Evolutionary conservation across 2,888 invertebrate genomes (phyloP).

Genomic region (Limnephilus marmoratus): DNA sequence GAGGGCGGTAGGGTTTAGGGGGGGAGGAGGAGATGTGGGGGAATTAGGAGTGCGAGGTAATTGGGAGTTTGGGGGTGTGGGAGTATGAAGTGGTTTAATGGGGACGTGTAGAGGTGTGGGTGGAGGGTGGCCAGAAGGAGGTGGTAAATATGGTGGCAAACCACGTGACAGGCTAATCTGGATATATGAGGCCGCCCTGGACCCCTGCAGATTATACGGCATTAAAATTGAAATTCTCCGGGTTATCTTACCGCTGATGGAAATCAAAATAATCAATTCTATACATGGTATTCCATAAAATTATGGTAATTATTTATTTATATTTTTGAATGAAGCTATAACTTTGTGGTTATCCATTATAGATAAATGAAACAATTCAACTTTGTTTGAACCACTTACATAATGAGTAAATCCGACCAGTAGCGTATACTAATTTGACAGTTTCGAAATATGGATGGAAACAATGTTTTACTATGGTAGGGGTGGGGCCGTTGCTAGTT

Average conservation of each 20-base stretch:
- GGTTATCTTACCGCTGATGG: constrained; percentile 8
- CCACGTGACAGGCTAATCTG: constrained; percentile 51
- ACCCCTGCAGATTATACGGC: constrained; percentile 33
- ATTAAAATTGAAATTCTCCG: constrained; percentile 47
- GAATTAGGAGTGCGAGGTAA: neutral
- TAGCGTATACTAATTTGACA: no score
- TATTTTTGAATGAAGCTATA: no score
- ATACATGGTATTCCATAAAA: neutral
- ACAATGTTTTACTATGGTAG: no score
- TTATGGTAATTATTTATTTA: no score
- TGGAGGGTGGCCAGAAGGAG: neutral
- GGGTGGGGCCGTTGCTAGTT: no score
- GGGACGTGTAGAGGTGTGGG: neutral
- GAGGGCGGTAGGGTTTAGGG: neutral
- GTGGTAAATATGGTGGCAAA: constrained; percentile 22
- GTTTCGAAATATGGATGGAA: no score
- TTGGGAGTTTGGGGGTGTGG: neutral
- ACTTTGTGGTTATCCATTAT: no score
- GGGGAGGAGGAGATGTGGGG: neutral
- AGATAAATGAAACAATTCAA: no score
- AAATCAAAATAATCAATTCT: neutral
- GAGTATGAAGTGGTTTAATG: constrained; percentile 7
- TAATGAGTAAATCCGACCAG: no score
- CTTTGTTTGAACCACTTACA: no score
- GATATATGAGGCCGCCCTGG: constrained; percentile 34